Conservation (phyloP, 2,888 invertebrate genomes). For the Drosophila percnosoma region DNA sequence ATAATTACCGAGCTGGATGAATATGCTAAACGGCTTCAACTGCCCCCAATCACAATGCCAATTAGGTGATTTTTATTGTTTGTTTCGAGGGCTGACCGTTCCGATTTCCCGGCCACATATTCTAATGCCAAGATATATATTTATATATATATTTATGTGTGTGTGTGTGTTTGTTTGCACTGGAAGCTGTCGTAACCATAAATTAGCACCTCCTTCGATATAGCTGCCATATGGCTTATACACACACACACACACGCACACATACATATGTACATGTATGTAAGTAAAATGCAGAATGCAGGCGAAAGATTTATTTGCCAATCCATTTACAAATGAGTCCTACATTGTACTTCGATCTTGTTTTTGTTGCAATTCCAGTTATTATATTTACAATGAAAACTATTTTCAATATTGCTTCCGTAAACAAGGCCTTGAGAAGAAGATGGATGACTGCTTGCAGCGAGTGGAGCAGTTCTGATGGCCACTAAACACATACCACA, state of each 20-base stretch:
- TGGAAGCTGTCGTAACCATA: slow-evolving; percentile 66
- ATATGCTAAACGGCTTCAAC: slow-evolving; percentile 43
- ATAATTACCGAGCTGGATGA: slow-evolving; percentile 52
- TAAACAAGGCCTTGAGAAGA: slow-evolving; percentile 50
- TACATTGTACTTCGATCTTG: slow-evolving; percentile 16
- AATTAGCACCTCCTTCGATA: slow-evolving; percentile 68
- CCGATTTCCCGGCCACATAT: slow-evolving; percentile 35
- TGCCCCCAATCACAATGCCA: slow-evolving; percentile 27
- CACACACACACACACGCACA: not conserved
- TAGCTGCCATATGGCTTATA: slow-evolving; percentile 65
- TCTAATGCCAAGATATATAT: slow-evolving; percentile 55
- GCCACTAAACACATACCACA: slow-evolving; percentile 30
- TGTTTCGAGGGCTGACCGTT: slow-evolving; percentile 40
- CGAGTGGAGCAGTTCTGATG: slow-evolving; percentile 3
- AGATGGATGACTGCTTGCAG: slow-evolving; percentile 37
- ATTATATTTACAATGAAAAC: slow-evolving; percentile 58
- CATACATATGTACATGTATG: not conserved
- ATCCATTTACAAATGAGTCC: slow-evolving; percentile 66
- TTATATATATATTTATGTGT: not conserved
- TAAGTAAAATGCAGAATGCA: slow-evolving; percentile 62
- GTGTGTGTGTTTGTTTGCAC: slow-evolving; percentile 23
- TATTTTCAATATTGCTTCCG: slow-evolving; percentile 55
- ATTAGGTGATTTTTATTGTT: slow-evolving; percentile 46
- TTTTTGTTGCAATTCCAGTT: slow-evolving; percentile 41
- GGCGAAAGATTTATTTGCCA: slow-evolving; percentile 66